A percentile compares a stretch with the other conserved stretches of the same genome.
Conservation (phyloP, 2,888 invertebrate species). For the Nyleta sp. region DNA sequence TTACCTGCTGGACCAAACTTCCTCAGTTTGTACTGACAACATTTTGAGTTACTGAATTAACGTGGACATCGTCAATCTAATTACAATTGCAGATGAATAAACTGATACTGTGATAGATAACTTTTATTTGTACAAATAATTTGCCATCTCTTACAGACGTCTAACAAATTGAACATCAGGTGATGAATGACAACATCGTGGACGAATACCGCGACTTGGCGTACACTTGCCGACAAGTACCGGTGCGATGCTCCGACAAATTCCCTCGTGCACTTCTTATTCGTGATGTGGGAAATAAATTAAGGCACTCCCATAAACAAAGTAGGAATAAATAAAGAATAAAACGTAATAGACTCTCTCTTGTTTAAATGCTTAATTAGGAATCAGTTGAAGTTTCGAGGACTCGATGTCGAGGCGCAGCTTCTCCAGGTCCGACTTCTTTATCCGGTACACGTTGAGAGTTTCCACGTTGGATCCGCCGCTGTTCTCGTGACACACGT, state of each 20-base stretch:
- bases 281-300: slow-evolving; percentile 20
- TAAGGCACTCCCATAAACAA: slow-evolving; percentile 1
- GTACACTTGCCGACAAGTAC: not conserved
- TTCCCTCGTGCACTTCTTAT: not conserved
- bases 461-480: slow-evolving; percentile 33
- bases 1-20: slow-evolving; percentile 23
- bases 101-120: not conserved
- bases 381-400: slow-evolving; percentile 38
- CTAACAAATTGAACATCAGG: too few species aligned
- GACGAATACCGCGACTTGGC: too few species aligned
- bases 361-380: slow-evolving; percentile 19
- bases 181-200: too few species aligned
- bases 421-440: slow-evolving; percentile 41
- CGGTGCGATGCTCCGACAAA: not conserved
- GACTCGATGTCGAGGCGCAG: slow-evolving; percentile 36
- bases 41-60: slow-evolving; percentile 49
- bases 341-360: slow-evolving; percentile 19
- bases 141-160: slow-evolving; percentile 5
- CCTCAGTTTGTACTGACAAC: slow-evolving; percentile 41
- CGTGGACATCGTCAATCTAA: slow-evolving; percentile 43
- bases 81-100: slow-evolving; percentile 12
- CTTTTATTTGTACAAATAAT: slow-evolving; percentile 38
- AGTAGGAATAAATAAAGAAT: slow-evolving; percentile 37
- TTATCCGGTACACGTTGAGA: slow-evolving; percentile 50
- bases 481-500: slow-evolving; percentile 27